phyloP scores from a whole-genome alignment of 1,140 invertebrate genomes.

The Cyrtorhinus lividipennis region DNA sequence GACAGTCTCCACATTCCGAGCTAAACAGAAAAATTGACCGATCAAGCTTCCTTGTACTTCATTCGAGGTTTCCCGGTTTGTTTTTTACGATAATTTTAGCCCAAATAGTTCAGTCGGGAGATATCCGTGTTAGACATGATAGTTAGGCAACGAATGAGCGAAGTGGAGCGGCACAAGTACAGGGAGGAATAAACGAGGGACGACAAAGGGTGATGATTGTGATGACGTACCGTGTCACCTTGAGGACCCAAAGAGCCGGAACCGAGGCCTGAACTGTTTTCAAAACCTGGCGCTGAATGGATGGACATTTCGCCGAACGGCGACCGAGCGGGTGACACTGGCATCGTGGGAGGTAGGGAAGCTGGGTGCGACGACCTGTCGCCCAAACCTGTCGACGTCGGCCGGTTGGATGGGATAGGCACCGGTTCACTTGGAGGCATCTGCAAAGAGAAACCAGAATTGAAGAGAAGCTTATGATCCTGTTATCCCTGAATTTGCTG shows the following conservation, averaged over 20 bases:
- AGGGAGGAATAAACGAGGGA: too few species aligned
- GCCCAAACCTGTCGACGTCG: constrained; percentile 12
- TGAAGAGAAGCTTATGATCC: constrained; percentile 6
- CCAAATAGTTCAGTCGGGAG: too few species aligned
- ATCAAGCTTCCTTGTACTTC: too few species aligned
- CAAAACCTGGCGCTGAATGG: constrained; percentile 19
- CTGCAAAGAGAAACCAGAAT: neutral
- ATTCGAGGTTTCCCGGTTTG: too few species aligned
- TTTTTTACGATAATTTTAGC: too few species aligned
- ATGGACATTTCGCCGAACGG: constrained; percentile 20
- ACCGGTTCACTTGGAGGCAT: neutral
- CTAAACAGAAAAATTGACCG: too few species aligned
- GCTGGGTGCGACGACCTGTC: constrained; percentile 10
- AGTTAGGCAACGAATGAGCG: too few species aligned
- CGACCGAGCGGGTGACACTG: constrained; percentile 20
- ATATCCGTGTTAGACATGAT: too few species aligned
- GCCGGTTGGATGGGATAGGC: neutral
- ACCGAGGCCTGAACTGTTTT: constrained; percentile 20
- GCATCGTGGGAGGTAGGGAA: constrained; percentile 17
- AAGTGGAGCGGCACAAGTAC: too few species aligned
- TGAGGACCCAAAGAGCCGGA: constrained; percentile 18
- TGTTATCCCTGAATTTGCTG: too few species aligned
- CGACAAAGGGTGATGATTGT: too few species aligned
- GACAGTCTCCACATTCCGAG: too few species aligned
- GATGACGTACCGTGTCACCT: constrained; percentile 3